Conservation (phyloP, 2,113 vertebrate genomes). For the Stomatorhinus ivindoensis region DNA sequence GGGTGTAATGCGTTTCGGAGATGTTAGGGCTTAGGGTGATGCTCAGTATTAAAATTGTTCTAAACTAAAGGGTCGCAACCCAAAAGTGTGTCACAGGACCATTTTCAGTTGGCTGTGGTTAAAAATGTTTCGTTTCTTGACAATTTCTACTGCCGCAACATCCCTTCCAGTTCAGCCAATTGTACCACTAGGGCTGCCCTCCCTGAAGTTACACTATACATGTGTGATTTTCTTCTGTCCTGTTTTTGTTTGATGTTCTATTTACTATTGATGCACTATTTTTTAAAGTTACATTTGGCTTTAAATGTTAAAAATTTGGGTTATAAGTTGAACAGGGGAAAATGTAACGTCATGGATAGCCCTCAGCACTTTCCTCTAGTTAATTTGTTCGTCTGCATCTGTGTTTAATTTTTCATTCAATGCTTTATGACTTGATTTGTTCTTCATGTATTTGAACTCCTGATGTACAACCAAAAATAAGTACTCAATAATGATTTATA, state of each 20-base stretch:
- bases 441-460: slow-evolving; percentile 16
- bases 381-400: not conserved
- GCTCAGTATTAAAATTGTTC: not conserved
- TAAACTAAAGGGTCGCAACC: not conserved
- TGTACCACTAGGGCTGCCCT: not conserved
- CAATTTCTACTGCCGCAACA: not conserved
- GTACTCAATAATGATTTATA: slow-evolving; percentile 28
- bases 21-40: not conserved
- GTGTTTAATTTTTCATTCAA: not conserved
- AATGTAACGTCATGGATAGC: not conserved
- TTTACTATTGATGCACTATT: not conserved
- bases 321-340: not conserved
- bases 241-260: not conserved
- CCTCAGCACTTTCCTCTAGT: not conserved
- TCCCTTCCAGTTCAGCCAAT: not conserved
- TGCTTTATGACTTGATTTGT: slow-evolving; percentile 31
- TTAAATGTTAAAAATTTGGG: not conserved
- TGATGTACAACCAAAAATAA: slow-evolving; percentile 3
- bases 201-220: not conserved
- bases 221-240: not conserved
- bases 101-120: not conserved
- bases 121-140: not conserved
- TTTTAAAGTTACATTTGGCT: not conserved
- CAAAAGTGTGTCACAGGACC: not conserved
- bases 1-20: not conserved